These are phyloP conservation scores for Campoletis raptor DNA, from an alignment of 2,888 invertebrate species.

Conservation along the genomic window DNA sequence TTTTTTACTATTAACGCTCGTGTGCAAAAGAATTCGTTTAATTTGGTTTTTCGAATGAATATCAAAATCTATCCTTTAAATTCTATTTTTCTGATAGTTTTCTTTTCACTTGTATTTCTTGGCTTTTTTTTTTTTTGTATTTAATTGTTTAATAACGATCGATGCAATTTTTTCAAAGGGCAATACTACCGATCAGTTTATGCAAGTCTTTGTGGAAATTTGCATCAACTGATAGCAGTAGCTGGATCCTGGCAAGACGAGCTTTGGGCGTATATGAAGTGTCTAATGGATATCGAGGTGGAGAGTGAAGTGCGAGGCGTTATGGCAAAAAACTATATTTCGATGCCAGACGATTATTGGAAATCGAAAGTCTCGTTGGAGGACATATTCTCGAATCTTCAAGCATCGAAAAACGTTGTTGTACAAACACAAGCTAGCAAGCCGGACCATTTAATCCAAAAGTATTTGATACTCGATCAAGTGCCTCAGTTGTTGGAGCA, in stretches of 20 bases:
- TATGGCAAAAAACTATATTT: constrained; percentile 86
- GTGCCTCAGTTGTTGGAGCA: constrained; percentile 90
- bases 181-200: constrained; percentile 82
- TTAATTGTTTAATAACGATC: background rate
- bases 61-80: background rate
- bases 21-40: too few species aligned
- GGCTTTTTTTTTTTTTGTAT: background rate
- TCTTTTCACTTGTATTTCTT: background rate
- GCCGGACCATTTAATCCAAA: constrained; percentile 92
- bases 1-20: too few species aligned
- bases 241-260: constrained; percentile 95
- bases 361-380: constrained; percentile 89
- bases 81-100: background rate
- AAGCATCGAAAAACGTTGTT: constrained; percentile 87
- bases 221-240: constrained; percentile 91
- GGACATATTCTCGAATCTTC: constrained; percentile 89
- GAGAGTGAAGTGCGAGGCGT: constrained; percentile 91
- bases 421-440: constrained; percentile 88
- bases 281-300: constrained; percentile 93
- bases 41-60: too few species aligned
- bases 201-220: constrained; percentile 91
- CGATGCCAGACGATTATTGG: constrained; percentile 90
- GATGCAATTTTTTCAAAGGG: constrained; percentile 70
- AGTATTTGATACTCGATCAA: constrained; percentile 93
- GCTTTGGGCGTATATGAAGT: constrained; percentile 94